A percentile compares a stretch with the other conserved stretches of the same genome.
Evolutionary conservation across 2,888 invertebrate genomes (phyloP).

Genomic region (Philopedon plagiatum): DNA sequence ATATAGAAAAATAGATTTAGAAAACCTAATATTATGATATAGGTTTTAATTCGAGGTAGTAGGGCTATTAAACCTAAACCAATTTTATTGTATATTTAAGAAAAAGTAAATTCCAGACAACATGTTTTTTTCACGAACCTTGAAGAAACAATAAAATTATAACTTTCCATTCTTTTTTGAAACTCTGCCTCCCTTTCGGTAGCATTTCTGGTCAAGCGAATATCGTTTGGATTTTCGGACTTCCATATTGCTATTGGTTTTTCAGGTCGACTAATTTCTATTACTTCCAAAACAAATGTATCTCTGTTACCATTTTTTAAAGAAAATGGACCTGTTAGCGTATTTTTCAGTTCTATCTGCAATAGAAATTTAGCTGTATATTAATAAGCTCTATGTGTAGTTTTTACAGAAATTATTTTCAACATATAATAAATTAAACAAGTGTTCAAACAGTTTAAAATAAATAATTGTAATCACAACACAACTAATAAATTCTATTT

Average conservation of each 20-base stretch:
- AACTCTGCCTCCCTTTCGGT: constrained; percentile 57
- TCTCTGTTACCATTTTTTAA: constrained; percentile 78
- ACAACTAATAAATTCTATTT: no score
- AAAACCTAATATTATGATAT: no score
- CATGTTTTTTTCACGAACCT: constrained; percentile 52
- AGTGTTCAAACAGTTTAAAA: no score
- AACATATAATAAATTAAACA: no score
- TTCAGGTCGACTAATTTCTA: constrained; percentile 74
- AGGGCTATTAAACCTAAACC: no score
- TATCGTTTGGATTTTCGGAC: constrained; percentile 54
- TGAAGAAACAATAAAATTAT: constrained; percentile 74
- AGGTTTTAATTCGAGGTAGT: background rate
- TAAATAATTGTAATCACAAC: no score
- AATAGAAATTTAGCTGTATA: background rate
- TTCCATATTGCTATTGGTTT: constrained; percentile 72
- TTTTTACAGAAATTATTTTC: no score
- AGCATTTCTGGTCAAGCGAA: constrained; percentile 59
- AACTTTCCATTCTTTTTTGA: constrained; percentile 34
- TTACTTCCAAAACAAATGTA: constrained; percentile 75
- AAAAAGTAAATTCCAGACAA: background rate
- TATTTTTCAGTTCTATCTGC: constrained; percentile 17
- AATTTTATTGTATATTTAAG: background rate
- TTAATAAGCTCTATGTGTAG: no score
- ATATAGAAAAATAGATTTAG: no score
- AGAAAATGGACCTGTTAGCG: constrained; percentile 76